These are phyloP conservation scores for Pteropus rufus DNA, from an alignment of 2,797 vertebrate genomes.

Conservation along the genomic window DNA sequence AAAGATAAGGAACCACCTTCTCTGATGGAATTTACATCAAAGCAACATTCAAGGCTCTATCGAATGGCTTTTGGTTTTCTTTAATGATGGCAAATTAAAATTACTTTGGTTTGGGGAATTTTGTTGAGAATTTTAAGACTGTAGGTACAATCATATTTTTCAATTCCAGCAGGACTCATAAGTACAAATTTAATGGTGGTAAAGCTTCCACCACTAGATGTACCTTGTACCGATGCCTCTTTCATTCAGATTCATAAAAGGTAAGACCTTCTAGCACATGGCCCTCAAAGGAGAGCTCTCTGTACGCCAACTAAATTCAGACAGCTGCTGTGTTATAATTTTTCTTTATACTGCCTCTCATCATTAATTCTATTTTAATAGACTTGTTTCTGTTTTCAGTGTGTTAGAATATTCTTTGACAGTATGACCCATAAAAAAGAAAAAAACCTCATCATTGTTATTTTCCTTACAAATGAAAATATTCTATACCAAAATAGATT, in stretches of 20 bases:
- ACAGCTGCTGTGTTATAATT: slow-evolving; percentile 39
- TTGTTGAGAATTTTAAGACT: slow-evolving; percentile 24
- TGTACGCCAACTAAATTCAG: neutral
- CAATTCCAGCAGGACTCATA: neutral
- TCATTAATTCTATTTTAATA: slow-evolving; percentile 42
- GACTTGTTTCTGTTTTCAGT: neutral
- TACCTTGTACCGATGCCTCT: neutral
- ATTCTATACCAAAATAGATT: neutral
- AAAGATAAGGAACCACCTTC: neutral
- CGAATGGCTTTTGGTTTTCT: neutral
- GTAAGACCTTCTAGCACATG: neutral
- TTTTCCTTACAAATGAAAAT: slow-evolving; percentile 9
- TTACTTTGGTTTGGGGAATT: slow-evolving; percentile 40
- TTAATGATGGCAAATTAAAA: slow-evolving; percentile 44
- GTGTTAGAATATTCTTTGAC: neutral
- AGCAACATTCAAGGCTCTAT: neutral
- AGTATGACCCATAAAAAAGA: neutral
- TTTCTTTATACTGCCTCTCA: neutral
- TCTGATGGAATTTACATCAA: neutral
- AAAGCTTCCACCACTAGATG: neutral
- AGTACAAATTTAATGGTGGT: neutral
- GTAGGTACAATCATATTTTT: neutral
- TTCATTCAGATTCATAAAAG: slow-evolving; percentile 23
- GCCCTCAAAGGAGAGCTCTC: slow-evolving; percentile 26
- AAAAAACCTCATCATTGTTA: neutral